Conservation (phyloP, 2,888 invertebrate species). For the Altica lythri region DNA sequence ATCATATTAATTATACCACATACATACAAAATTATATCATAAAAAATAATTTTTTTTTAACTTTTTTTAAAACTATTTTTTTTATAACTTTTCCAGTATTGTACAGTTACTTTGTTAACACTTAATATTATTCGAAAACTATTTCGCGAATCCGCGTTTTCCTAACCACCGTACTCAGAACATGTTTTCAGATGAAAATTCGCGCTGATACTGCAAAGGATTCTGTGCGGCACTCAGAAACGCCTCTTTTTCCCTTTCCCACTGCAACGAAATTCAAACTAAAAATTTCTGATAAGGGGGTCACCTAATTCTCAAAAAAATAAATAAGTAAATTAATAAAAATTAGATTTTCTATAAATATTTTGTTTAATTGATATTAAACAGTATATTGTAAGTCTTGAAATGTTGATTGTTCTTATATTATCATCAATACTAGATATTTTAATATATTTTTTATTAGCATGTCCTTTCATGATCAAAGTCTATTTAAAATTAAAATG, state of each 20-base stretch:
- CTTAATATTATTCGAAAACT: slow-evolving; percentile 3
- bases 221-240: slow-evolving; percentile 43
- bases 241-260: slow-evolving; percentile 33
- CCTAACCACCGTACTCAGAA: slow-evolving; percentile 16
- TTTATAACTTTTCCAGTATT: too few species aligned
- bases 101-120: background rate
- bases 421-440: too few species aligned
- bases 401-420: too few species aligned
- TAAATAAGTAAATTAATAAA: background rate
- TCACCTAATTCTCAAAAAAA: background rate
- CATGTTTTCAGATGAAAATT: slow-evolving; percentile 44
- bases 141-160: background rate
- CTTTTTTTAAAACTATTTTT: too few species aligned
- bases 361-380: too few species aligned
- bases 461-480: background rate
- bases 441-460: background rate
- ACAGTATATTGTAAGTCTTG: too few species aligned
- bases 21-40: too few species aligned
- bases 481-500: slow-evolving; percentile 3
- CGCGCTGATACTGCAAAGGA: slow-evolving; percentile 54
- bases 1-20: too few species aligned
- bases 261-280: slow-evolving; percentile 9
- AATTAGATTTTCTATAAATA: background rate
- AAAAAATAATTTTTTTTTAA: too few species aligned
- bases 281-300: background rate